A percentile compares a stretch with the other conserved stretches of the same genome.
phyloP scores from a whole-genome alignment of 2,888 invertebrate species.

The Pachliopta kotzebuea region DNA sequence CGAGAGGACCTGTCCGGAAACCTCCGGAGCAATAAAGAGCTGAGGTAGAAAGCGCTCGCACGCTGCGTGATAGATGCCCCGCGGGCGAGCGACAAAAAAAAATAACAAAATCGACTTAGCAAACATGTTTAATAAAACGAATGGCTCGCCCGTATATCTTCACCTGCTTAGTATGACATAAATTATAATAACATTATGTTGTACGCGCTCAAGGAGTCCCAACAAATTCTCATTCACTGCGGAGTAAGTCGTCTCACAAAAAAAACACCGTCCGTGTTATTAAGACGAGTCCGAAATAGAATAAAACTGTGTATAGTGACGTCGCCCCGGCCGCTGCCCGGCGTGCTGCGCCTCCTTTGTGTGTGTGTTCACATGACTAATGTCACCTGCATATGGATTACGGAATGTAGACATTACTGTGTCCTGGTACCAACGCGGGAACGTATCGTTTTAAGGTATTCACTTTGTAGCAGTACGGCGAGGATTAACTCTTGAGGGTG shows the following conservation, averaged over 20 bases:
- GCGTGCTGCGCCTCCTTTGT: slow-evolving; percentile 46
- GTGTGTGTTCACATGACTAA: slow-evolving; percentile 52
- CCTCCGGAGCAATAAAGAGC: slow-evolving; percentile 75
- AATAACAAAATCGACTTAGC: slow-evolving; percentile 78
- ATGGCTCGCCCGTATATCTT: slow-evolving; percentile 78
- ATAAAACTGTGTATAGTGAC: slow-evolving; percentile 57
- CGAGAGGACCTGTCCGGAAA: slow-evolving; percentile 77
- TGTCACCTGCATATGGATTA: slow-evolving; percentile 43
- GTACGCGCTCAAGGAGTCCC: slow-evolving; percentile 76
- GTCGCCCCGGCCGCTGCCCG: slow-evolving; percentile 53
- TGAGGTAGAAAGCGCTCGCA: slow-evolving; percentile 72
- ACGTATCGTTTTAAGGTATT: too few relatives aligned
- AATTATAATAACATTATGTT: slow-evolving; percentile 80
- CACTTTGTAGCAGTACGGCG: too few relatives aligned
- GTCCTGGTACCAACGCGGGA: too few relatives aligned
- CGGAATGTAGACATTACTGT: slow-evolving; percentile 27
- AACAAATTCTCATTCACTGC: slow-evolving; percentile 77
- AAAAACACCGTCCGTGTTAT: slow-evolving; percentile 64
- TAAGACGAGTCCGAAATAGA: slow-evolving; percentile 61
- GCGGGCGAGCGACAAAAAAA: slow-evolving; percentile 67
- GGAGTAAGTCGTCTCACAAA: slow-evolving; percentile 72
- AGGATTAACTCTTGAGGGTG: too few relatives aligned
- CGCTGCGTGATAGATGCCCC: slow-evolving; percentile 78
- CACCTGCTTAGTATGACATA: slow-evolving; percentile 80
- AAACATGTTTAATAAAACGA: slow-evolving; percentile 79